Base-by-base conservation (phyloP, 2,113 vertebrate genomes). In the Eulemur macaco region DNA sequence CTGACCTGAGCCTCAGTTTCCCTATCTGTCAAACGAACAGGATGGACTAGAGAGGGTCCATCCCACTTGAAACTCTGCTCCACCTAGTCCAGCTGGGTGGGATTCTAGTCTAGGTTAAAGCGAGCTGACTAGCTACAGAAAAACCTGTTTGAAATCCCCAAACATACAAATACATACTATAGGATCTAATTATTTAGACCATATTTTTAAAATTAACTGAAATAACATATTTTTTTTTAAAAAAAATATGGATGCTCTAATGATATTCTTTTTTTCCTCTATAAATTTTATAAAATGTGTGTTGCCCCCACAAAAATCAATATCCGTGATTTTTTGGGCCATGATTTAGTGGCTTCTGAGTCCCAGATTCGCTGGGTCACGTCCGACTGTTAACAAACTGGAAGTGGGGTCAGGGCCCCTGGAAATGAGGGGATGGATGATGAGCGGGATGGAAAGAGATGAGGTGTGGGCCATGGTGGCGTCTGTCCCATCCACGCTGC, bases 251-350 rank as follows among this genome's bases (percentile, higher is more conserved):
- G 6, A 37, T 86, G 39, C 10, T 39, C 15, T n/a, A 27, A 37
- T 88, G 25, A 3, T 34, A 10, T 73, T 87, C 20, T 50, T 80
- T 29, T 85, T 90, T 74, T 89, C 54, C n/a, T 73, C 34, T 93
- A 94, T 82, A 93, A 91, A 68, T 83, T 74, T 88, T 89, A 89
- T 83, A 54, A 96, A 95, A 91, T 64, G 11, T 82, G 45, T 66
- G 21, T 56, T 52, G 11, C 29, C 18, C 20, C 47, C 34, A 2
- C n/a, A n/a, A 42, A 69, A 63, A 77, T 63, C 11, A 42, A 12
- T 2, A 69, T 64, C 25, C 37, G 20, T 90, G 27, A 31, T n/a
- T 45, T 88, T 84, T 60, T 8, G 27, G 45, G 73, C 29, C 13
- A 47, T 0, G 42, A 37, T 80, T 66, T 74, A 84, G 52, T 73